A percentile compares a stretch with the other conserved stretches of the same genome.
Conservation (phyloP, 2,113 vertebrate species). For the Piliocolobus tephrosceles region DNA sequence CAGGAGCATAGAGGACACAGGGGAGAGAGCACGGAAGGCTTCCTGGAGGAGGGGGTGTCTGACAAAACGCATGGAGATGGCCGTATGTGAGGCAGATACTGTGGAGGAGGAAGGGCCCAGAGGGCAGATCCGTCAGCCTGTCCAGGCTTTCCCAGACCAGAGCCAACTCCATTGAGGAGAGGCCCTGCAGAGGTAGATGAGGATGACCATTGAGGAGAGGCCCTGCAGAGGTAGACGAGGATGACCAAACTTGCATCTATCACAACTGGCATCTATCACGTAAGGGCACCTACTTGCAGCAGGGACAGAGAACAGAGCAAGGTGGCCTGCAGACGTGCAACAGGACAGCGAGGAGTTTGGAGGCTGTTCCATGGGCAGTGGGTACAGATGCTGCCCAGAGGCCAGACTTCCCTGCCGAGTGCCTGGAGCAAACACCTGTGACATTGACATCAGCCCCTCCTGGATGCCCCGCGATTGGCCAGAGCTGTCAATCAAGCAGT, state of each 20-base stretch:
- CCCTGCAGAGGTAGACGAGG: no score
- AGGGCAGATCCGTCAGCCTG: background rate
- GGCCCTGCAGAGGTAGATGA: background rate
- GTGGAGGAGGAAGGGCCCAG: background rate
- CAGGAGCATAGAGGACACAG: background rate
- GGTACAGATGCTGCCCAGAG: background rate
- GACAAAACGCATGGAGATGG: background rate
- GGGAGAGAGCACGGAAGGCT: background rate
- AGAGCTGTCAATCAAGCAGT: background rate
- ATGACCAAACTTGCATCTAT: no score
- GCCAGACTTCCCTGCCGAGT: background rate
- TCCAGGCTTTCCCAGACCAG: background rate
- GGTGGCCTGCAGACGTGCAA: background rate
- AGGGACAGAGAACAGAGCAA: background rate
- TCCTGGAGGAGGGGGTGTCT: background rate
- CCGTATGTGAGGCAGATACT: background rate
- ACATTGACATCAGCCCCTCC: background rate
- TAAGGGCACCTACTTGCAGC: background rate
- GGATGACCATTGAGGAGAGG: no score
- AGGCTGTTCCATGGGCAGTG: rapidly evolving
- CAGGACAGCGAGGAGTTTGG: rapidly evolving
- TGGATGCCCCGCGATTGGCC: background rate
- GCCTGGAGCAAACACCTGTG: background rate
- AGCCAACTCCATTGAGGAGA: background rate
- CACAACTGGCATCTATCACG: background rate